phyloP scores from a whole-genome alignment of 2,113 vertebrate genomes.

The Pao palembangensis region DNA sequence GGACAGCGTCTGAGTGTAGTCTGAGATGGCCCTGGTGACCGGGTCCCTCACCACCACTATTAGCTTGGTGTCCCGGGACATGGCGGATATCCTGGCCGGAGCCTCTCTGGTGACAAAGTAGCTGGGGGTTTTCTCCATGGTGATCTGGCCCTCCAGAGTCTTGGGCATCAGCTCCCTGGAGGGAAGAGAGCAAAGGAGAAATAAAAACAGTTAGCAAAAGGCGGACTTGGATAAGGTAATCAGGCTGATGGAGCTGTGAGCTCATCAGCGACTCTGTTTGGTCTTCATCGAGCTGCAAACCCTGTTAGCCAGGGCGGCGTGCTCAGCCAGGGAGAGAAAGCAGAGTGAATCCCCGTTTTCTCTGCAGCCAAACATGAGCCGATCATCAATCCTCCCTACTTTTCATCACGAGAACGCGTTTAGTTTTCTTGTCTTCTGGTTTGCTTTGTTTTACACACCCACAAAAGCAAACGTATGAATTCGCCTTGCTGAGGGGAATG shows the following conservation, averaged over 20 bases:
- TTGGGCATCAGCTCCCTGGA: constrained; percentile 88
- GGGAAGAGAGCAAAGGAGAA: constrained; percentile 15
- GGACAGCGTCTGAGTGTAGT: constrained; percentile 93
- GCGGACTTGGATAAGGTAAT: constrained; percentile 59
- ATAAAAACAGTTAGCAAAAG: constrained; percentile 45
- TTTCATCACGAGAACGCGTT: too few relatives aligned
- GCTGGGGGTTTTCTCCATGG: constrained; percentile 97
- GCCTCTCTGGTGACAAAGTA: constrained; percentile 92
- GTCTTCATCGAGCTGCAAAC: constrained; percentile 54
- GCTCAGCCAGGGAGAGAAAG: constrained; percentile 28
- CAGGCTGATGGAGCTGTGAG: constrained; percentile 60
- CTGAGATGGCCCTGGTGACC: constrained; percentile 90
- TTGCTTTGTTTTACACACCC: constrained; percentile 58
- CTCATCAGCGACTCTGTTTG: constrained; percentile 62
- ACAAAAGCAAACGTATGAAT: constrained; percentile 4
- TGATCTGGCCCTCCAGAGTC: constrained; percentile 93
- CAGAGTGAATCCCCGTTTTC: constrained; percentile 37
- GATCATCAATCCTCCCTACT: constrained; percentile 60
- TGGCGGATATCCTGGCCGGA: constrained; percentile 86
- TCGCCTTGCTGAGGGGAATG: constrained; percentile 24
- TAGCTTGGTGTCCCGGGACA: constrained; percentile 88
- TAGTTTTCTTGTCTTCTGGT: too few relatives aligned
- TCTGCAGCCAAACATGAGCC: constrained; percentile 23
- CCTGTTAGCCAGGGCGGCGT: constrained; percentile 60
- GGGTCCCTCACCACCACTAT: constrained; percentile 96